These are phyloP conservation scores for Alligator mississippiensis DNA, from an alignment of 2,113 vertebrate species.

Conservation along the genomic window DNA sequence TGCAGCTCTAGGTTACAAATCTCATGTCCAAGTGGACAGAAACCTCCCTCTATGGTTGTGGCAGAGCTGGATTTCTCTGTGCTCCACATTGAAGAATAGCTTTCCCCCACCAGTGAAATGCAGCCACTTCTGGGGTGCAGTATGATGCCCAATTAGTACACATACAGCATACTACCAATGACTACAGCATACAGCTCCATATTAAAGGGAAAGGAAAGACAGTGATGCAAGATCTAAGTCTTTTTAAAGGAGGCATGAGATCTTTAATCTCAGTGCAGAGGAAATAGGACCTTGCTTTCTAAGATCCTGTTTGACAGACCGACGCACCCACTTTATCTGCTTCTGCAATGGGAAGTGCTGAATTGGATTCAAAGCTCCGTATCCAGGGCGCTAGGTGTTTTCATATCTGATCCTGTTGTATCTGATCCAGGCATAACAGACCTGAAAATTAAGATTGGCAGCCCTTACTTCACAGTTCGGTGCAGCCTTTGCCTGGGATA, in stretches of 20 bases:
- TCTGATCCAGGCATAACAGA: neutral
- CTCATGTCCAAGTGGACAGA: neutral
- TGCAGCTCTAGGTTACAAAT: neutral
- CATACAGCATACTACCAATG: too few relatives aligned
- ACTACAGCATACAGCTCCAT: neutral
- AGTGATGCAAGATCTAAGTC: neutral
- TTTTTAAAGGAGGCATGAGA: neutral
- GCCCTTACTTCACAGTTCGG: neutral
- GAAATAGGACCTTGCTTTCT: neutral
- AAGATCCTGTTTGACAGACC: neutral
- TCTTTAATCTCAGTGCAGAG: neutral
- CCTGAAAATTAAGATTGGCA: neutral
- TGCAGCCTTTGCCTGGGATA: neutral
- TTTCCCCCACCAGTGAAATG: neutral
- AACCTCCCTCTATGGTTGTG: neutral
- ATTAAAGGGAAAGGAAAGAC: neutral
- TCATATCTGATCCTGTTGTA: neutral
- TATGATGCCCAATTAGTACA: neutral
- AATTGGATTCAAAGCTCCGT: neutral
- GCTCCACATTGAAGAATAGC: neutral
- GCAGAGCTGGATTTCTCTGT: neutral
- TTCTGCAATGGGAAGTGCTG: constrained; percentile 14
- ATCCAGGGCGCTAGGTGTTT: neutral
- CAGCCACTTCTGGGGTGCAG: neutral
- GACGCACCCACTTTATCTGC: neutral